Evolutionary conservation across 2,888 invertebrate species (phyloP).

Genomic region (Eupeodes latifasciatus): DNA sequence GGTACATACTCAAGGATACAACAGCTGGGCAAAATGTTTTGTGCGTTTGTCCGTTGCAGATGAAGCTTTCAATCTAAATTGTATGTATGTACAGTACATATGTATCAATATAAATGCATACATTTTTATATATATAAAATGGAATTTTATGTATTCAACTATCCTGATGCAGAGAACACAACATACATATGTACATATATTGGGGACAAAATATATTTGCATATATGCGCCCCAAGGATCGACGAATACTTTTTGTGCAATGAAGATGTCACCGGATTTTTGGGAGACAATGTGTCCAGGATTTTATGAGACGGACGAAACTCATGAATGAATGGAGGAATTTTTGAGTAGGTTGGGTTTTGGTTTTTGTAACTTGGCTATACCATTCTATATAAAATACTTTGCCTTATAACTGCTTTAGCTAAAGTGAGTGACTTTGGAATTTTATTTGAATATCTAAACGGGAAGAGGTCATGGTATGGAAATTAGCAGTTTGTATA

Average conservation of each 20-base stretch:
- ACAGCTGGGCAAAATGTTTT: conserved; percentile 58
- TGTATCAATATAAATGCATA: no score
- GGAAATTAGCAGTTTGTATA: conserved; percentile 53
- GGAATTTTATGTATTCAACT: conserved; percentile 34
- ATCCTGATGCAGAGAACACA: no score
- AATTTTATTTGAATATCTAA: conserved; percentile 72
- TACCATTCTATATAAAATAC: background rate
- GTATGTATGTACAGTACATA: no score
- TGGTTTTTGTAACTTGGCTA: background rate
- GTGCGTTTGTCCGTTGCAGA: conserved; percentile 55
- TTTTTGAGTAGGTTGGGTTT: background rate
- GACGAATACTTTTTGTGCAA: conserved; percentile 45
- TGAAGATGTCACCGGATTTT: conserved; percentile 75
- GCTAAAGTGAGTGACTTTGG: conserved; percentile 59
- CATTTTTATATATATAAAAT: conserved; percentile 9
- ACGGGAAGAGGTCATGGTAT: conserved; percentile 64
- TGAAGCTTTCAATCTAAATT: background rate
- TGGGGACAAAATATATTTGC: conserved; percentile 32
- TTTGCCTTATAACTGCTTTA: background rate
- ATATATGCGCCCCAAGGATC: conserved; percentile 38
- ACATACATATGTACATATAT: background rate
- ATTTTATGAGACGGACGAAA: conserved; percentile 72
- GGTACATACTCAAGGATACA: conserved; percentile 44
- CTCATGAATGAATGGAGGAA: conserved; percentile 73
- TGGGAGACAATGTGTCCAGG: conserved; percentile 73